A percentile compares a stretch with the other conserved stretches of the same genome.
Conservation (phyloP, 1,140 invertebrate genomes). For the Drosophila burlai region DNA sequence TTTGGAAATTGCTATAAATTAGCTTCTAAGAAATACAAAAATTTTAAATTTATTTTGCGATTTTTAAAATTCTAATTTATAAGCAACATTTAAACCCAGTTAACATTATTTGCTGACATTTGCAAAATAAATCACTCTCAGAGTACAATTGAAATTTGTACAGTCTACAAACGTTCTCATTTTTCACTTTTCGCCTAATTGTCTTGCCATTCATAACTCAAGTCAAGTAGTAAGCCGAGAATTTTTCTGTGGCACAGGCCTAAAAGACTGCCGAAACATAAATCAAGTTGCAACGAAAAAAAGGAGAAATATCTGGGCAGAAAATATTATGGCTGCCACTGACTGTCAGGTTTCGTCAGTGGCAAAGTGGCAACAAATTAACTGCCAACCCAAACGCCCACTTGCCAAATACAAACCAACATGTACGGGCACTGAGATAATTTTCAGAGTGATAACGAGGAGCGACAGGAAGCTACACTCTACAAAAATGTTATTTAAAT, state of each 20-base stretch:
- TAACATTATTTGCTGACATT: neutral
- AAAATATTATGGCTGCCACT: conserved; percentile 32
- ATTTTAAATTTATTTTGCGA: neutral
- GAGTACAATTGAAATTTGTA: conserved; percentile 10
- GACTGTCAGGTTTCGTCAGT: conserved; percentile 62
- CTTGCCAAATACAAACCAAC: conserved; percentile 33
- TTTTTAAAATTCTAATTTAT: too few species aligned
- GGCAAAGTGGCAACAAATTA: conserved; percentile 62
- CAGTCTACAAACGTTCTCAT: conserved; percentile 38
- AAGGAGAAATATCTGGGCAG: neutral
- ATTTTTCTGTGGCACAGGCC: conserved; percentile 26
- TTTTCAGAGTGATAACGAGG: conserved; percentile 43
- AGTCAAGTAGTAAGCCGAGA: conserved; percentile 42
- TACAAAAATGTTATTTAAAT: neutral
- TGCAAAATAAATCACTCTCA: conserved; percentile 9
- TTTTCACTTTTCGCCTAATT: conserved; percentile 56
- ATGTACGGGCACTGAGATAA: conserved; percentile 40
- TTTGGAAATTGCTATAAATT: neutral
- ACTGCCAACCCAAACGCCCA: conserved; percentile 38
- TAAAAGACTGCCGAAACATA: conserved; percentile 60
- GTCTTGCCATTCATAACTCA: conserved; percentile 51
- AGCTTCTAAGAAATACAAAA: neutral
- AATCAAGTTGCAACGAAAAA: conserved; percentile 61
- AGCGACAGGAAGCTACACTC: conserved; percentile 8
- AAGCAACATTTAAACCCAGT: neutral